Percentiles rank a stretch among this genome's conserved stretches.
These are phyloP conservation scores for Acipenser ruthenus DNA, from an alignment of 2,797 vertebrate species.

Conservation along the genomic window DNA sequence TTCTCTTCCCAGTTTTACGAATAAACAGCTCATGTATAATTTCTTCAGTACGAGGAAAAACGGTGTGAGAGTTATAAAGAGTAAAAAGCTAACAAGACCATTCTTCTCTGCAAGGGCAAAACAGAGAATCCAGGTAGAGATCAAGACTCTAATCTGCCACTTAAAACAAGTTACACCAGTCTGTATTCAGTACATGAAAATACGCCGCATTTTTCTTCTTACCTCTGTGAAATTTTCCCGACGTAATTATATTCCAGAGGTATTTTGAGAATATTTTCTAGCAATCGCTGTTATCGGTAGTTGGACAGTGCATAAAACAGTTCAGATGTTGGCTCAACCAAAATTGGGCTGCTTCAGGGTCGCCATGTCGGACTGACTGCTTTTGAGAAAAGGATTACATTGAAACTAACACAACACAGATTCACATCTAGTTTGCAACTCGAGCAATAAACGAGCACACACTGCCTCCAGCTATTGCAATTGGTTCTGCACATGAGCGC, in stretches of 20 bases:
- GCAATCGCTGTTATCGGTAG: constrained; percentile 17
- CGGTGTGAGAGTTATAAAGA: too few species aligned
- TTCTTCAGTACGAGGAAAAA: background rate
- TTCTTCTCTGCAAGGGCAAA: constrained; percentile 34
- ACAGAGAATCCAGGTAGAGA: constrained; percentile 28
- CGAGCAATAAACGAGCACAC: constrained; percentile 48
- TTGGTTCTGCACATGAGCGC: constrained; percentile 21
- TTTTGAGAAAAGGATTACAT: constrained; percentile 51
- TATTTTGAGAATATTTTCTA: constrained; percentile 36
- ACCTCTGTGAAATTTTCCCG: constrained; percentile 37
- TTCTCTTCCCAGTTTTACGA: constrained; percentile 1
- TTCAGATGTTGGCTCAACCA: constrained; percentile 34
- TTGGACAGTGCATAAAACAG: constrained; percentile 17
- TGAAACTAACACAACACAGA: constrained; percentile 34
- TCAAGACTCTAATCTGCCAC: constrained; percentile 46
- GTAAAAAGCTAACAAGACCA: background rate
- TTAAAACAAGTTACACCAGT: constrained; percentile 54
- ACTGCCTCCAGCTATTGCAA: constrained; percentile 40
- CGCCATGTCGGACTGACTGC: constrained; percentile 64
- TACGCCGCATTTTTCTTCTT: constrained; percentile 27
- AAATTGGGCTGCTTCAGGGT: constrained; percentile 43
- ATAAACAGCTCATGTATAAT: background rate
- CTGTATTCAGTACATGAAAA: constrained; percentile 32
- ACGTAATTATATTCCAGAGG: constrained; percentile 25
- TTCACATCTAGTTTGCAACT: constrained; percentile 45